Evolutionary conservation across 2,113 vertebrate genomes (phyloP).

Genomic region (human (Homo sapiens)): GRCh38 chr5:14129501-14130000

Average conservation of each 20-base stretch:
- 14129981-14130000: not conserved
- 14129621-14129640: not conserved
- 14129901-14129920: not conserved
- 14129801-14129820: not conserved
- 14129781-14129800: too few species aligned
- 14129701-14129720: not conserved
- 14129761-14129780: not conserved
- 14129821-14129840: not conserved
- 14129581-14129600: not conserved
- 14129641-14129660: not conserved
- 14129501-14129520: not conserved
- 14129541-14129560: not conserved
- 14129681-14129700: not conserved
- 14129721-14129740: not conserved
- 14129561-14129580: not conserved
- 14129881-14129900: not conserved
- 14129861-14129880: not conserved
- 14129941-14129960: too few species aligned
- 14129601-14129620: not conserved
- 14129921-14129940: not conserved
- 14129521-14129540: not conserved
- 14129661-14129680: not conserved
- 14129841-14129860: not conserved
- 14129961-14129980: not conserved
- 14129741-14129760: not conserved